Evolutionary conservation across 2,888 invertebrate species (phyloP).

Genomic region (Brenthis daphne): DNA sequence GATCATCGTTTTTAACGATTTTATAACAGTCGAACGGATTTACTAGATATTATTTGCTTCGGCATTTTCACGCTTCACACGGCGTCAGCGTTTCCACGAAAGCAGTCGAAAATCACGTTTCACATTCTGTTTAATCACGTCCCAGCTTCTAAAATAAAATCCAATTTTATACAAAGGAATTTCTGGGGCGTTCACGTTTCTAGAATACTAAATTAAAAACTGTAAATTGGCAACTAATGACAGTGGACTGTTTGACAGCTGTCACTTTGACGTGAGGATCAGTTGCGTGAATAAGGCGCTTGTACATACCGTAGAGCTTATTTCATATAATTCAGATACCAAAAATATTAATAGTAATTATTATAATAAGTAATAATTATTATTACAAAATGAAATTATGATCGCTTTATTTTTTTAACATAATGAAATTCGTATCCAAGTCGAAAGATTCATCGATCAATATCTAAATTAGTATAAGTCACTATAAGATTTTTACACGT

Average conservation of each 20-base stretch:
- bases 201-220: slow-evolving; percentile 49
- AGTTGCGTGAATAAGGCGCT: not conserved
- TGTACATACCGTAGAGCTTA: not conserved
- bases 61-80: slow-evolving; percentile 25
- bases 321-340: slow-evolving; percentile 2
- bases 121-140: slow-evolving; percentile 58
- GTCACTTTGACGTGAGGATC: not conserved
- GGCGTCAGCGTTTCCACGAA: slow-evolving; percentile 39
- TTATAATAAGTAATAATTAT: not conserved
- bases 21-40: slow-evolving; percentile 38
- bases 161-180: slow-evolving; percentile 55
- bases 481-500: slow-evolving; percentile 30
- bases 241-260: not conserved
- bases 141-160: slow-evolving; percentile 54
- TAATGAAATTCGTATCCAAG: not conserved
- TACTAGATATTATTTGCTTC: slow-evolving; percentile 33
- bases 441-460: slow-evolving; percentile 21
- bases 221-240: slow-evolving; percentile 17
- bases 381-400: not conserved
- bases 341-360: slow-evolving; percentile 12
- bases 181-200: slow-evolving; percentile 51
- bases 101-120: slow-evolving; percentile 53
- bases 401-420: not conserved
- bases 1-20: slow-evolving; percentile 7
- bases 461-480: slow-evolving; percentile 58